Evolutionary conservation across 2,797 vertebrate genomes (phyloP).

Genomic region (Pelobates cultripes): DNA sequence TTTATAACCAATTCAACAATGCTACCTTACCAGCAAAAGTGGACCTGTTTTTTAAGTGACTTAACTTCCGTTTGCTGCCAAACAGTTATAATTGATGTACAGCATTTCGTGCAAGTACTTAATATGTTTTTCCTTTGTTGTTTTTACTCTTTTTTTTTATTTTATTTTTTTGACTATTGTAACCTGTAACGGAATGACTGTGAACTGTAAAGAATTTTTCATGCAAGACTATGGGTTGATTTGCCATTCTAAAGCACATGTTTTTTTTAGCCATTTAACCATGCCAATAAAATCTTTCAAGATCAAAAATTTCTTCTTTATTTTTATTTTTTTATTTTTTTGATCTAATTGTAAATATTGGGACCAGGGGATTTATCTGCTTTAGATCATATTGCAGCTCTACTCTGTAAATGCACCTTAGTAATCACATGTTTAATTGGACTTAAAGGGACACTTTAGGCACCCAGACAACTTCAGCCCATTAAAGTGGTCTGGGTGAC

Average conservation of each 20-base stretch:
- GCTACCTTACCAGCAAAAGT: slow-evolving; percentile 65
- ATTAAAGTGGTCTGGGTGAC: no score
- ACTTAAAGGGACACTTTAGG: no score
- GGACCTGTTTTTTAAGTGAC: slow-evolving; percentile 73
- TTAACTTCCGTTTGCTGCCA: slow-evolving; percentile 65
- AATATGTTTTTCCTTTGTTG: not conserved
- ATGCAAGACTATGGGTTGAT: slow-evolving; percentile 64
- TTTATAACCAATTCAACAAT: slow-evolving; percentile 66
- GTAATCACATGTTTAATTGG: no score
- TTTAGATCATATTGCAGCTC: no score
- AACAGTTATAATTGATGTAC: slow-evolving; percentile 63
- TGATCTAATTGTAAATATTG: no score
- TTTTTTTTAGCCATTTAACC: slow-evolving; percentile 72
- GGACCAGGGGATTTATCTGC: no score
- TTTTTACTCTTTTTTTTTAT: slow-evolving; percentile 46
- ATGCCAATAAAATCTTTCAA: slow-evolving; percentile 76
- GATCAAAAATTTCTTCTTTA: not conserved
- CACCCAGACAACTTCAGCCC: no score
- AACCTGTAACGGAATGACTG: slow-evolving; percentile 58
- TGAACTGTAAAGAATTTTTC: slow-evolving; percentile 67
- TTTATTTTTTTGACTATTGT: slow-evolving; percentile 65
- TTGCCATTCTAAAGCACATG: slow-evolving; percentile 71
- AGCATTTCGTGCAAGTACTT: slow-evolving; percentile 12
- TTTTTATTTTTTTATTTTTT: no score
- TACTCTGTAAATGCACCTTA: no score